These are phyloP conservation scores for Tachystola acroxantha DNA, from an alignment of 2,888 invertebrate genomes.

Conservation along the genomic window DNA sequence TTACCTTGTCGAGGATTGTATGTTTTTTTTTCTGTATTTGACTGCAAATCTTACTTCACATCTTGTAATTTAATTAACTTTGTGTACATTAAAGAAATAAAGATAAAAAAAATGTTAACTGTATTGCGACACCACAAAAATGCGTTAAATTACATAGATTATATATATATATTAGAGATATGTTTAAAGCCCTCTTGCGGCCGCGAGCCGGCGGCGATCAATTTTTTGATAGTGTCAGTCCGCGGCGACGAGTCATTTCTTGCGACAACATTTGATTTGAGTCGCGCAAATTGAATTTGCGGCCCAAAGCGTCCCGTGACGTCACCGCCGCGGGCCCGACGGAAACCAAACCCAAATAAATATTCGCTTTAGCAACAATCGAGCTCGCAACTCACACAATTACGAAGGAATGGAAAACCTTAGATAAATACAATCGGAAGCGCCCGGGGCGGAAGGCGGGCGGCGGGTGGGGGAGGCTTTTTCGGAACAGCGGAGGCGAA, in stretches of 20 bases:
- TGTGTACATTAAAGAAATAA: no score
- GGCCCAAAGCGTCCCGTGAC: conserved; percentile 42
- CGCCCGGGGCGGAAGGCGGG: conserved; percentile 27
- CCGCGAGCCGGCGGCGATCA: conserved; percentile 43
- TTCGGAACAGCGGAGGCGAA: conserved; percentile 68
- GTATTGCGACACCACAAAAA: no score
- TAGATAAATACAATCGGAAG: conserved; percentile 74
- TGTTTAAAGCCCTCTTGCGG: no score
- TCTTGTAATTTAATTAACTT: no score
- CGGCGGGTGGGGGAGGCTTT: conserved; percentile 28
- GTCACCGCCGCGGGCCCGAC: conserved; percentile 9
- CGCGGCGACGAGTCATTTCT: conserved; percentile 61
- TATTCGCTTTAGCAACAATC: conserved; percentile 74
- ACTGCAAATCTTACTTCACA: no score
- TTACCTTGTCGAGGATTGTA: no score
- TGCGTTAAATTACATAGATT: no score
- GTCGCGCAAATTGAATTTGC: conserved; percentile 69
- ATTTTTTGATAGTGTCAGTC: conserved; percentile 74
- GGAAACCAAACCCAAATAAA: conserved; percentile 61
- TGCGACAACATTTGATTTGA: conserved; percentile 69
- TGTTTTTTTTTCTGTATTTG: no score
- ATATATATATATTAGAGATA: no score
- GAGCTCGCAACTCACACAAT: conserved; percentile 71
- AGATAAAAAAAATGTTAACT: no score
- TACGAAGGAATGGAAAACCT: conserved; percentile 73